Conservation (phyloP, 2,113 vertebrate species). For the Cervus canadensis region DNA sequence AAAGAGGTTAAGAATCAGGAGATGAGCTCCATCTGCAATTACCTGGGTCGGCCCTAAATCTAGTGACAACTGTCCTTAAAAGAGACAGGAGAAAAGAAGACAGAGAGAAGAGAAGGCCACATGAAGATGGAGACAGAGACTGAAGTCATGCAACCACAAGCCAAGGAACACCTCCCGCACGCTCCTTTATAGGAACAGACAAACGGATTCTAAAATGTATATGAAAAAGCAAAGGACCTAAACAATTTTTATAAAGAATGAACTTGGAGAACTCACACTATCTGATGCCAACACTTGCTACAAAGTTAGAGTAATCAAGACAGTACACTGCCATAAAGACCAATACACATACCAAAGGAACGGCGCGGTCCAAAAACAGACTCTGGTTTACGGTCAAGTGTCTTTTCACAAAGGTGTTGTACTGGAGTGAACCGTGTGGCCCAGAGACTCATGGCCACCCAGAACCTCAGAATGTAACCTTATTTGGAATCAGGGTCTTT, state of each 20-base stretch:
- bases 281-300: not conserved
- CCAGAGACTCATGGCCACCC: not conserved
- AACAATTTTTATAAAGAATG: not conserved
- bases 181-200: not conserved
- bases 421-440: not conserved
- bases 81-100: not conserved
- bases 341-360: not conserved
- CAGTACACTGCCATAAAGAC: not conserved
- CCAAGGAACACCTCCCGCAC: not conserved
- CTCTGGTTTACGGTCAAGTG: not conserved
- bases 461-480: not conserved
- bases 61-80: not conserved
- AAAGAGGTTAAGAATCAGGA: not conserved
- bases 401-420: not conserved
- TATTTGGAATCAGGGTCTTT: not conserved
- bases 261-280: not conserved
- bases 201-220: not conserved
- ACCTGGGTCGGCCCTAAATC: not conserved
- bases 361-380: not conserved
- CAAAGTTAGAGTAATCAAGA: not conserved
- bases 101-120: not conserved
- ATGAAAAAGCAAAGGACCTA: not conserved
- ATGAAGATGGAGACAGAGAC: not conserved
- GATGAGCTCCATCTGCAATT: not conserved
- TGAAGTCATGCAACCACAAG: not conserved